These are phyloP conservation scores for Copsychus sechellarum DNA, from an alignment of 2,113 vertebrate genomes.

Conservation along the genomic window DNA sequence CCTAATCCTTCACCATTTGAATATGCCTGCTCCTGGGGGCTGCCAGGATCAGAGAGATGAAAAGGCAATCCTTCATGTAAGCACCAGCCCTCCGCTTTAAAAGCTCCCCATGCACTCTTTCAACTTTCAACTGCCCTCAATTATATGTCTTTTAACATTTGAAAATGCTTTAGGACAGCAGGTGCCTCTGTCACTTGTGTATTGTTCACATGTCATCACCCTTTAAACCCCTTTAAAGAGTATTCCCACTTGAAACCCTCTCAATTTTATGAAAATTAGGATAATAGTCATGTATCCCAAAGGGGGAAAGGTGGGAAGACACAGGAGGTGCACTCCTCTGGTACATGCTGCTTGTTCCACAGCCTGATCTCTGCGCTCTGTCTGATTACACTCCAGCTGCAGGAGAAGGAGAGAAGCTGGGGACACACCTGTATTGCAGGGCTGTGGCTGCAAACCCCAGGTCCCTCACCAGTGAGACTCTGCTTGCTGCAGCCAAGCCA, in stretches of 20 bases:
- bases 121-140: background rate
- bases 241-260: background rate
- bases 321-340: background rate
- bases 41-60: background rate
- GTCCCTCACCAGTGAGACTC: background rate
- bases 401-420: background rate
- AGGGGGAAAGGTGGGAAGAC: background rate
- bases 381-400: background rate
- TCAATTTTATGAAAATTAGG: background rate
- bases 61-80: background rate
- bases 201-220: background rate
- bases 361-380: background rate
- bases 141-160: background rate
- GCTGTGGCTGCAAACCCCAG: background rate
- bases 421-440: background rate
- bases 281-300: background rate
- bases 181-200: background rate
- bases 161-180: background rate
- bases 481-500: background rate
- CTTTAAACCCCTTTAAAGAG: too few relatives aligned
- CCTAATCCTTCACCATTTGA: slow-evolving; percentile 32
- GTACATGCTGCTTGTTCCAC: background rate
- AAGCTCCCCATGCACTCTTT: background rate
- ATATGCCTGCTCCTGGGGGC: background rate
- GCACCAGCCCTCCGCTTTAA: background rate